phyloP scores from a whole-genome alignment of 2,888 invertebrate genomes.

The Atethmia centrago region DNA sequence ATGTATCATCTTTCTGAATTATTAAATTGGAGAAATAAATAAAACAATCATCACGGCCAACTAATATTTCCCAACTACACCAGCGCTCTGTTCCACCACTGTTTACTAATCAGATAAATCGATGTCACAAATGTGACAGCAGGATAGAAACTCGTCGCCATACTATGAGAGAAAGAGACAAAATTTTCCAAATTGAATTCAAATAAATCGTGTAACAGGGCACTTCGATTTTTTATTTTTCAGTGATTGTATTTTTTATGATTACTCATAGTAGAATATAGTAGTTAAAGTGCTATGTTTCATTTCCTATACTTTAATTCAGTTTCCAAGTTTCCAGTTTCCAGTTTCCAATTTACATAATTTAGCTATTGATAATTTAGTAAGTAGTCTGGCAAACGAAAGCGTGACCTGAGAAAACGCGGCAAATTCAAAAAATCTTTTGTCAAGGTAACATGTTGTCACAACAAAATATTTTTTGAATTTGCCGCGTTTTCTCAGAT shows the following conservation, averaged over 20 bases:
- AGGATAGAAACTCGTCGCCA: not conserved
- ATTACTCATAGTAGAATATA: too few relatives aligned
- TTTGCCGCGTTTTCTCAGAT: too few relatives aligned
- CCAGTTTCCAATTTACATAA: too few relatives aligned
- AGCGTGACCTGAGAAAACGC: too few relatives aligned
- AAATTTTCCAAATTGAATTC: not conserved
- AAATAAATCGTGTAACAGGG: slow-evolving; percentile 19
- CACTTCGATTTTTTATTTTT: not conserved
- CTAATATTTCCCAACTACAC: slow-evolving; percentile 16
- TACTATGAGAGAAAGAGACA: not conserved
- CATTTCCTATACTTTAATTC: too few relatives aligned
- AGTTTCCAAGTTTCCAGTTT: too few relatives aligned
- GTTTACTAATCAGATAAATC: slow-evolving; percentile 32
- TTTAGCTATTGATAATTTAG: too few relatives aligned
- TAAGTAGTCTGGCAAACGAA: too few relatives aligned
- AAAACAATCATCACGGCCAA: slow-evolving; percentile 31
- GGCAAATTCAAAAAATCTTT: too few relatives aligned
- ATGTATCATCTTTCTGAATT: slow-evolving; percentile 38
- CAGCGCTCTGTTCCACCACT: slow-evolving; percentile 35
- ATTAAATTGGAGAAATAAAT: slow-evolving; percentile 44
- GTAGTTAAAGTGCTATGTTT: too few relatives aligned
- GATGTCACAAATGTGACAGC: slow-evolving; percentile 46
- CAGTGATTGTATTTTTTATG: not conserved
- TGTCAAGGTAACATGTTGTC: too few relatives aligned
- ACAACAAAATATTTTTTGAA: too few relatives aligned